Evolutionary conservation across 2,113 vertebrate genomes (phyloP).

Genomic region (Phrynosoma platyrhinos): DNA sequence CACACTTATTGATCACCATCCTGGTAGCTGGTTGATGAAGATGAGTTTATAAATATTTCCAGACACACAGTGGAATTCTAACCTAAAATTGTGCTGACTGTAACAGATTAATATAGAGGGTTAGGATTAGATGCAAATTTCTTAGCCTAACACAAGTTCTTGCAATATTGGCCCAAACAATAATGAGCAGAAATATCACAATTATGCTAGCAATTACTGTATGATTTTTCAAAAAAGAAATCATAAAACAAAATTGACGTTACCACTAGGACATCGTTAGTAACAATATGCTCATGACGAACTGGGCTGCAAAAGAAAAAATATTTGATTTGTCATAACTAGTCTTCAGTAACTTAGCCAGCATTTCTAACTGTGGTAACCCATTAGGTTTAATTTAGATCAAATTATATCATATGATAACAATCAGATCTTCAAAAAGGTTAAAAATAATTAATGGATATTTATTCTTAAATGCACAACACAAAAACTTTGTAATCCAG

Average conservation of each 20-base stretch:
- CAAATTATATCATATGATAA: not conserved
- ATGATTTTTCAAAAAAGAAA: not conserved
- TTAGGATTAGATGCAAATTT: too few relatives aligned
- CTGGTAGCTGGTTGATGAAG: too few relatives aligned
- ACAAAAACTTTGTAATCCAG: not conserved
- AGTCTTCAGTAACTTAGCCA: not conserved
- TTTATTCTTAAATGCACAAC: not conserved
- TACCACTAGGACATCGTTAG: constrained; percentile 82
- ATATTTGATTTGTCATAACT: not conserved
- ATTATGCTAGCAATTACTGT: not conserved
- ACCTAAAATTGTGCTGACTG: not conserved
- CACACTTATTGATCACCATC: too few relatives aligned
- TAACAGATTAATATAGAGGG: not conserved
- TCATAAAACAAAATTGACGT: constrained; percentile 31
- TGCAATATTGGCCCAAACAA: too few relatives aligned
- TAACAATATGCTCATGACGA: constrained; percentile 76
- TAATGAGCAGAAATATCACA: too few relatives aligned
- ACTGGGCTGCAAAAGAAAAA: constrained; percentile 73
- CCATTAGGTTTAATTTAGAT: too few relatives aligned
- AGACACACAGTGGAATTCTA: not conserved
- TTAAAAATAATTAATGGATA: not conserved
- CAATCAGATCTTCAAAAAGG: not conserved
- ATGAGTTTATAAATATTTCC: too few relatives aligned
- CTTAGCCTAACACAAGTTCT: too few relatives aligned
- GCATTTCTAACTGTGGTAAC: not conserved